A percentile compares a stretch with the other conserved stretches of the same genome.
These are phyloP conservation scores for Corythornis cristatus DNA, from an alignment of 2,113 vertebrate genomes.

Conservation along the genomic window DNA sequence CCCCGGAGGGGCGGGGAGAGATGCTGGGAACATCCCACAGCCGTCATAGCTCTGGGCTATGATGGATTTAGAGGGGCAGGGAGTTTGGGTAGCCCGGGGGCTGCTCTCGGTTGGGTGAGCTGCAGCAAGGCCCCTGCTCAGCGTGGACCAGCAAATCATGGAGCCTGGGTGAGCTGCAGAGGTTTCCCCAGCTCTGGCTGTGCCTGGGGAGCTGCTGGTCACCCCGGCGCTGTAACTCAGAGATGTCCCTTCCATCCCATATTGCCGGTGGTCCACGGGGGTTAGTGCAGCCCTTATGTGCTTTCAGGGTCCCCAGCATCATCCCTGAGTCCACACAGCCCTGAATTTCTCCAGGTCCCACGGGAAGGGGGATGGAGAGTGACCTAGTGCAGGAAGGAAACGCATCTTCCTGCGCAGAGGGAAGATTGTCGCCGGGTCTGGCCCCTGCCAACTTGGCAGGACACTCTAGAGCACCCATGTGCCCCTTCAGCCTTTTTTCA, in stretches of 20 bases:
- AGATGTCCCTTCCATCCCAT: fast-evolving
- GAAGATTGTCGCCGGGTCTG: not conserved
- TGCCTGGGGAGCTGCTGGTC: not conserved
- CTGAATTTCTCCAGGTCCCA: not conserved
- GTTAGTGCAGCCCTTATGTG: fast-evolving
- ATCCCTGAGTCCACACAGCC: fast-evolving
- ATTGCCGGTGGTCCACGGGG: fast-evolving
- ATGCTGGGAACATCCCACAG: not conserved
- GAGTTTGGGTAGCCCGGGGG: fast-evolving
- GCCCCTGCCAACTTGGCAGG: slow-evolving; percentile 1
- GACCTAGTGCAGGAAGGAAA: not conserved
- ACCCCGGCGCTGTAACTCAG: fast-evolving
- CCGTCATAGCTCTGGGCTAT: fast-evolving
- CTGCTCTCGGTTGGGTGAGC: fast-evolving
- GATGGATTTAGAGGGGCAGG: not conserved
- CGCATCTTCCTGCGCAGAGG: fast-evolving
- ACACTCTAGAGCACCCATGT: not conserved
- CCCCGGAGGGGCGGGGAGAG: fast-evolving
- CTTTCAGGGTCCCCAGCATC: fast-evolving
- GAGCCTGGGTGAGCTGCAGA: not conserved
- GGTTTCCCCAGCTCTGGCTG: fast-evolving
- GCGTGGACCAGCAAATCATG: fast-evolving
- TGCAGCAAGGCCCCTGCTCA: not conserved
- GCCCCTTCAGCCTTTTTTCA: not conserved
- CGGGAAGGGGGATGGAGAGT: fast-evolving